Evolutionary conservation across 53 echinoderm and acorn worm species (phyloP).

Genomic region (Mesocentrotus franciscanus): DNA sequence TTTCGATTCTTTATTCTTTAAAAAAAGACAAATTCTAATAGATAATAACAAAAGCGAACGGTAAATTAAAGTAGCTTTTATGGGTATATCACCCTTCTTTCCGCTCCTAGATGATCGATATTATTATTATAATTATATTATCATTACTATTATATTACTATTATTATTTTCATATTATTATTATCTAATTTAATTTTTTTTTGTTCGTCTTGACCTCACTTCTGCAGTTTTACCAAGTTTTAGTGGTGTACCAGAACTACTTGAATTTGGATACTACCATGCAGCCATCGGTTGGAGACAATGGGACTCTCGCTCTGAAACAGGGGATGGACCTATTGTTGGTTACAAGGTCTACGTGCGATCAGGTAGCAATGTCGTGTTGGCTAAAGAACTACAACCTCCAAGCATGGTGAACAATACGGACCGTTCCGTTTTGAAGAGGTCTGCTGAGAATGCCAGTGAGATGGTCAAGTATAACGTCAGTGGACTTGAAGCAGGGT

Average conservation of each 20-base stretch:
- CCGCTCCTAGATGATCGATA: too few relatives aligned
- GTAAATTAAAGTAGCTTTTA: too few relatives aligned
- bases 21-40: too few relatives aligned
- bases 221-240: constrained; percentile 5
- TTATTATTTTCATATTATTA: too few relatives aligned
- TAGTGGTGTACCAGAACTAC: background rate
- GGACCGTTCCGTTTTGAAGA: background rate
- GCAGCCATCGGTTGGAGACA: background rate
- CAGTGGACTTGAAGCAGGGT: background rate
- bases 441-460: background rate
- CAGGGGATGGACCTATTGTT: background rate
- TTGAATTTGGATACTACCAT: background rate
- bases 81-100: too few relatives aligned
- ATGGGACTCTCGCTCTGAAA: background rate
- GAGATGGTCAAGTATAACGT: constrained; percentile 17
- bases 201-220: too few relatives aligned
- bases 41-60: too few relatives aligned
- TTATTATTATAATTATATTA: too few relatives aligned
- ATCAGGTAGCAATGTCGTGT: background rate
- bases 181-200: too few relatives aligned
- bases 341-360: constrained; percentile 2
- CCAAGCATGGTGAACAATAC: background rate
- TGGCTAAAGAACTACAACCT: background rate
- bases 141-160: too few relatives aligned
- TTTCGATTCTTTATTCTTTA: too few relatives aligned